Base-by-base conservation (phyloP, 2,888 invertebrate species). In the Aphodius granarius region DNA sequence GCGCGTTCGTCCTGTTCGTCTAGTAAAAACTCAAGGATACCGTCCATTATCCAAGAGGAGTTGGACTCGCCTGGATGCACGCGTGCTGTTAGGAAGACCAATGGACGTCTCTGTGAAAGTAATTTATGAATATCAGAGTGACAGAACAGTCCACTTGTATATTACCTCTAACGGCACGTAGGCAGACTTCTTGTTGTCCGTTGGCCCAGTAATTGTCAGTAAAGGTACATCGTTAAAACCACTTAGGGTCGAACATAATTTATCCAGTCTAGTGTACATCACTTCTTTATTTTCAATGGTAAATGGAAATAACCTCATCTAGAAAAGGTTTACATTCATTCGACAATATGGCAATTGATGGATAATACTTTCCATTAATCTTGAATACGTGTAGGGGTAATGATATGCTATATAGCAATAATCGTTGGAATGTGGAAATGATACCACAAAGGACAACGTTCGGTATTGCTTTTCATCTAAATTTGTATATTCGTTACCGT, bases 1-100 rank as follows among this genome's bases (percentile, higher is more conserved):
- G 94, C 92, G 15, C 88, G 86, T 0, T 88, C 82, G 6, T 90
- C 87, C 82, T 89, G 88, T 5, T 90, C 87, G 82, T 89, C 88
- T 68, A 94, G 86, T 75, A 95, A 87, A 81, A 89, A 91, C 74
- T 91, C 89, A 73, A 95, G 87, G 0, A 93, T 92, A 5, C 95
- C 96, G 85, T 94, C 93, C 94, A 96, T 95, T 77, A 95, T 93
- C 95, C 95, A 96, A 0, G 95, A 95, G 5, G 95, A 91, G 86
- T 96, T 96, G 85, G 94, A 94, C 87, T 96, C 96, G 0, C 95
- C 95, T 0, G 96, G 96, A 88, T 96, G 96, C 6, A 96, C 95
- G 79, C 96, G 89, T 0, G 93, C 91, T 6, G 94, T 92, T 72
- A 96, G 88, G 83, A 95, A 93, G 79, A 96, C 88, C 79, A 93